phyloP scores from a whole-genome alignment of 1,140 invertebrate species.

The Scaptodrosophila lebanonensis region DNA sequence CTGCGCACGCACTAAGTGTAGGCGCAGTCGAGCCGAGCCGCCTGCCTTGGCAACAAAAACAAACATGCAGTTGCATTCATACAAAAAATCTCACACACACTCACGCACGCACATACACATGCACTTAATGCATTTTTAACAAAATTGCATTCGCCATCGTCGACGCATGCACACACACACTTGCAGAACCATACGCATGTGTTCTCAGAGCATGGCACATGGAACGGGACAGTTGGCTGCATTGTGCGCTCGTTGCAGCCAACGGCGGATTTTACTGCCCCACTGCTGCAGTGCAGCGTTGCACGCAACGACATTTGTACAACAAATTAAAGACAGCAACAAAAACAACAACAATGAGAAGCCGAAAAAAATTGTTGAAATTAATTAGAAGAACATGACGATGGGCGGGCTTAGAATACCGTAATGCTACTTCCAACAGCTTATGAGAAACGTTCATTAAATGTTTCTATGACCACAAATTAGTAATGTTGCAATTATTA shows the following conservation, averaged over 20 bases:
- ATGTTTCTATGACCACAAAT: too few species aligned
- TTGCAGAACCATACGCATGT: constrained; percentile 8
- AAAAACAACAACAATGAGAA: not conserved
- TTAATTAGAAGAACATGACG: constrained; percentile 1
- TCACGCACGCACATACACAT: constrained; percentile 21
- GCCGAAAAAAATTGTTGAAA: constrained; percentile 8
- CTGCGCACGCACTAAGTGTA: constrained; percentile 70
- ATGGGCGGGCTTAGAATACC: too few species aligned
- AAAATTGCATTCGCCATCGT: constrained; percentile 70
- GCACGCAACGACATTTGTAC: constrained; percentile 30
- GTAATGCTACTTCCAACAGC: too few species aligned
- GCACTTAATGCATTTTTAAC: constrained; percentile 72
- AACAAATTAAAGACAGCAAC: constrained; percentile 20
- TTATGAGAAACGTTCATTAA: too few species aligned
- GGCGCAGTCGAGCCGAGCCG: constrained; percentile 21
- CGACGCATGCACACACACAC: constrained; percentile 37
- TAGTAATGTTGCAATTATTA: too few species aligned
- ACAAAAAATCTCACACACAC: constrained; percentile 35
- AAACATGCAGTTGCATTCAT: constrained; percentile 73
- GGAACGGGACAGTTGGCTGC: constrained; percentile 51
- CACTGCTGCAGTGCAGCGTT: constrained; percentile 22
- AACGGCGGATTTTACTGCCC: constrained; percentile 19
- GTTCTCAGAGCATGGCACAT: constrained; percentile 10
- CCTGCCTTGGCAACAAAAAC: constrained; percentile 70
- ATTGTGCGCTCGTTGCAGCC: constrained; percentile 36